A percentile compares a stretch with the other conserved stretches of the same genome.
Evolutionary conservation across 2,113 vertebrate species (phyloP).

Genomic region (Nematolebias whitei): DNA sequence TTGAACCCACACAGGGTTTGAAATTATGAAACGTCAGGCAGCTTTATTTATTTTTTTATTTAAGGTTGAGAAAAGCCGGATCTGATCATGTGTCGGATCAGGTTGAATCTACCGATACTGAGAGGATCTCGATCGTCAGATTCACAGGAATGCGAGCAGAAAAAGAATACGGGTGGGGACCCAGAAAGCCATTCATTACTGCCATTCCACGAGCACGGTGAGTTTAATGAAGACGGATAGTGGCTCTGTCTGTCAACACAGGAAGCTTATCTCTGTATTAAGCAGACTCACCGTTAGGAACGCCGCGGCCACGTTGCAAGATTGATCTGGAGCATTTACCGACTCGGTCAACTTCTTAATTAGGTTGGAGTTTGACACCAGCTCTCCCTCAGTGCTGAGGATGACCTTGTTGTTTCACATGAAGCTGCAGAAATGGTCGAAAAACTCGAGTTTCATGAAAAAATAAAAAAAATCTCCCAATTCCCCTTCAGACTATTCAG

Average conservation of each 20-base stretch:
- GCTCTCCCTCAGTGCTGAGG: slow-evolving; percentile 1
- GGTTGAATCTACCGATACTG: slow-evolving; percentile 1
- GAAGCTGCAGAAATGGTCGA: slow-evolving; percentile 23
- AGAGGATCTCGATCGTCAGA: slow-evolving; percentile 1
- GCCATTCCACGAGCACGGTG: slow-evolving; percentile 38
- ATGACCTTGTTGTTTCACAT: slow-evolving; percentile 18
- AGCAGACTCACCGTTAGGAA: slow-evolving; percentile 37
- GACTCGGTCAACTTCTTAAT: slow-evolving; percentile 27
- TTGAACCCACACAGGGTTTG: neutral
- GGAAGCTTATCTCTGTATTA: slow-evolving; percentile 55
- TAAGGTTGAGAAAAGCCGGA: neutral
- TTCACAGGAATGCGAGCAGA: slow-evolving; percentile 1
- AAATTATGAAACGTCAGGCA: neutral
- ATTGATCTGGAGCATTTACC: slow-evolving; percentile 49
- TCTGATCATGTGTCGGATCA: neutral
- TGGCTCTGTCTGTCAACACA: slow-evolving; percentile 26
- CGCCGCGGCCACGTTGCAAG: slow-evolving; percentile 26
- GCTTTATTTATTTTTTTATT: neutral
- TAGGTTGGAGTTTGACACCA: slow-evolving; percentile 40
- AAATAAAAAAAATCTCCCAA: slow-evolving; percentile 9
- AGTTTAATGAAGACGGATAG: slow-evolving; percentile 66
- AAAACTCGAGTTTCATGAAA: slow-evolving; percentile 11
- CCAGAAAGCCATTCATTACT: slow-evolving; percentile 58
- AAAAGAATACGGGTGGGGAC: neutral
- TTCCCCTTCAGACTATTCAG: neutral